Conservation (phyloP, 2,888 invertebrate genomes). For the Lamellibrachia columna region DNA sequence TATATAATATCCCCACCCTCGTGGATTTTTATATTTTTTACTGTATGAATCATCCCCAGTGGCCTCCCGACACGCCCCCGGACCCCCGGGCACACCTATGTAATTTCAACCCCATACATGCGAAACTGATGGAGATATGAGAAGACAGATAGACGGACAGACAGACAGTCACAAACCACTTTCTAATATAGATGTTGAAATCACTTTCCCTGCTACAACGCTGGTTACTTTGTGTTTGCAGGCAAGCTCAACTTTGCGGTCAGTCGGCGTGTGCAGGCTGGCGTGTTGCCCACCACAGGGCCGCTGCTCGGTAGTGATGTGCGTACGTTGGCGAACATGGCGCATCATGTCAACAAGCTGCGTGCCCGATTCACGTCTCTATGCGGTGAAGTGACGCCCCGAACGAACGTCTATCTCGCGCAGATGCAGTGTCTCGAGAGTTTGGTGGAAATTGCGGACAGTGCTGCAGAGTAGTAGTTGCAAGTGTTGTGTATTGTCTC, state of each 20-base stretch:
- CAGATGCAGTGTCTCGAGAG: conserved; percentile 12
- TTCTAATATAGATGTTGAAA: neutral
- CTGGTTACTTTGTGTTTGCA: neutral
- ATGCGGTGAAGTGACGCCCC: neutral
- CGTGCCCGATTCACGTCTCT: neutral
- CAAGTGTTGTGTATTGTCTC: neutral
- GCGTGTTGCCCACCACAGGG: neutral
- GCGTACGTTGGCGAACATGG: neutral
- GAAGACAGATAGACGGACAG: too few species aligned
- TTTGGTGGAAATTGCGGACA: neutral
- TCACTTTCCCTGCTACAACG: neutral
- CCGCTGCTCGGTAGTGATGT: neutral
- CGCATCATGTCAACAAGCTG: neutral
- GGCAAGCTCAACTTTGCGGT: neutral
- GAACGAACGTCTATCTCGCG: neutral
- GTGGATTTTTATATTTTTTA: too few species aligned
- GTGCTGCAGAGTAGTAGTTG: conserved; percentile 1
- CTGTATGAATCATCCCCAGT: too few species aligned
- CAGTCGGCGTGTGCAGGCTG: neutral
- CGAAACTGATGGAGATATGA: too few species aligned
- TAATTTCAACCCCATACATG: too few species aligned
- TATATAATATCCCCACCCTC: too few species aligned
- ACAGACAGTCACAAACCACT: too few species aligned
- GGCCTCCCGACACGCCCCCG: too few species aligned
- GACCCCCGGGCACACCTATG: too few species aligned